Evolutionary conservation across 2,797 vertebrate species (phyloP).

Genomic region (Hydrocynus forskahlii): DNA sequence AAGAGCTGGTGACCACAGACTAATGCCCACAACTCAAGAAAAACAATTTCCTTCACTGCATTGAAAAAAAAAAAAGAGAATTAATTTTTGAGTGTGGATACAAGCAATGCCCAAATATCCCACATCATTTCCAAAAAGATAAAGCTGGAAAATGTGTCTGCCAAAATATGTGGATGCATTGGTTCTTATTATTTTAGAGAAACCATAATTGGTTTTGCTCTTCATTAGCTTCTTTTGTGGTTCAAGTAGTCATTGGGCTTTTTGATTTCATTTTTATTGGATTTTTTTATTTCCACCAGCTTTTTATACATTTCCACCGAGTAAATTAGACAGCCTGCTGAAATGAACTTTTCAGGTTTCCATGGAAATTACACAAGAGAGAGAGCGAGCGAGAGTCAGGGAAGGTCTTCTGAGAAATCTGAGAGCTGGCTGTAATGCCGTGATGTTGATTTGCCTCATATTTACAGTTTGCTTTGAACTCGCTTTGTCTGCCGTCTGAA

Average conservation of each 20-base stretch:
- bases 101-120: slow-evolving; percentile 66
- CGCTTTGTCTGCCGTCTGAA: neutral
- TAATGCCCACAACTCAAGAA: slow-evolving; percentile 66
- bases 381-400: neutral
- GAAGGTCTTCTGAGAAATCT: slow-evolving; percentile 21
- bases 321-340: slow-evolving; percentile 62
- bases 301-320: slow-evolving; percentile 69
- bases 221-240: slow-evolving; percentile 63
- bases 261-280: slow-evolving; percentile 65
- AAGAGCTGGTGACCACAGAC: slow-evolving; percentile 73
- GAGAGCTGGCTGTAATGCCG: neutral
- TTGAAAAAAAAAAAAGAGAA: slow-evolving; percentile 49
- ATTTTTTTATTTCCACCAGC: slow-evolving; percentile 61
- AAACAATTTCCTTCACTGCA: neutral
- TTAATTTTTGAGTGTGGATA: slow-evolving; percentile 66
- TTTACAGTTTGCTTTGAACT: slow-evolving; percentile 20
- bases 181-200: slow-evolving; percentile 27
- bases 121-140: slow-evolving; percentile 65
- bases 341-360: slow-evolving; percentile 69
- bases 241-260: slow-evolving; percentile 59
- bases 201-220: slow-evolving; percentile 61
- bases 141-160: slow-evolving; percentile 59
- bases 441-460: neutral
- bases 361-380: slow-evolving; percentile 57
- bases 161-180: slow-evolving; percentile 46